Evolutionary conservation across 2,113 vertebrate genomes (phyloP).

Genomic region (Stigmatopora nigra): DNA sequence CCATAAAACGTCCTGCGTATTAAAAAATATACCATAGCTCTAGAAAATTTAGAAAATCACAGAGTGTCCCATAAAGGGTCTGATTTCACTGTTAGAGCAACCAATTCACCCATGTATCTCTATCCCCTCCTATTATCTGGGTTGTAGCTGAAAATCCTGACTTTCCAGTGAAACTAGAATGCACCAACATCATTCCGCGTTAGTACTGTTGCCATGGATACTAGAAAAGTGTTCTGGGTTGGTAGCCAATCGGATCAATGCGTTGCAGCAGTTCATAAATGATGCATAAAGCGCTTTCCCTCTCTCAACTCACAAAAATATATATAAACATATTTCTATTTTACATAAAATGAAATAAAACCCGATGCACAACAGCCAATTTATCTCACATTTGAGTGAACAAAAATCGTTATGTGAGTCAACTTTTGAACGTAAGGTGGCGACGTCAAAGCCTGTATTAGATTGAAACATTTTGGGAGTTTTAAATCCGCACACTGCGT

Average conservation of each 20-base stretch:
- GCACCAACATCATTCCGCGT: background rate
- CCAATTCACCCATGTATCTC: too few species aligned
- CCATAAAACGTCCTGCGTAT: background rate
- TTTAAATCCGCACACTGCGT: background rate
- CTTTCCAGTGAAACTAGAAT: background rate
- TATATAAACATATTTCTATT: too few species aligned
- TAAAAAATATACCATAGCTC: background rate
- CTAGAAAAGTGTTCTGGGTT: conserved; percentile 26
- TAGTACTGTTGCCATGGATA: conserved; percentile 40
- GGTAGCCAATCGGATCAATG: conserved; percentile 63
- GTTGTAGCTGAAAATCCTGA: background rate
- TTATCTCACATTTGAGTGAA: background rate
- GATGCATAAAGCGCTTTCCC: too few species aligned
- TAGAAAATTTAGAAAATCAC: background rate
- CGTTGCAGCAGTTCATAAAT: background rate
- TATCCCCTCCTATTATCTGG: background rate
- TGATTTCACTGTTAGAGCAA: background rate
- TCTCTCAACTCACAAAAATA: too few species aligned
- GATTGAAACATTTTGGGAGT: conserved; percentile 30
- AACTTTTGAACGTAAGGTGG: conserved; percentile 36
- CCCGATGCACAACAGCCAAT: background rate
- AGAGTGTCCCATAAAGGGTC: background rate
- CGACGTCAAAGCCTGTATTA: conserved; percentile 10
- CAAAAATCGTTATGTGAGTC: background rate
- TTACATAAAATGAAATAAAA: too few species aligned